Evolutionary conservation across 2,113 vertebrate species (phyloP).

Genomic region (Poeciliopsis retropinna): DNA sequence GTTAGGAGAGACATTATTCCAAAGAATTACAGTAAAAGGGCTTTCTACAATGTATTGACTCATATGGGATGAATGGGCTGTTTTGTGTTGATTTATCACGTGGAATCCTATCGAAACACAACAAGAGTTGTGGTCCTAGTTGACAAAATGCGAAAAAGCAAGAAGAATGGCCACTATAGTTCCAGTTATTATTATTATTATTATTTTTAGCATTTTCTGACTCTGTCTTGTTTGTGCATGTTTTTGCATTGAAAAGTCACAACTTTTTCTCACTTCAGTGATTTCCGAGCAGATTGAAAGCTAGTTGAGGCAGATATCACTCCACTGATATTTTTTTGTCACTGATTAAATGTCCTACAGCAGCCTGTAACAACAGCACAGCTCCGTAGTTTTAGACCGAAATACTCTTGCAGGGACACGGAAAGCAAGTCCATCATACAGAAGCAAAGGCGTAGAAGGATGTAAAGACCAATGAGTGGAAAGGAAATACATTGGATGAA

Average conservation of each 20-base stretch:
- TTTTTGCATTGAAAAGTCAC: background rate
- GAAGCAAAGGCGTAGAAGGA: conserved; percentile 1
- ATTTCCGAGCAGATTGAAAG: background rate
- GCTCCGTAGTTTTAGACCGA: conserved; percentile 30
- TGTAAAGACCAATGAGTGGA: conserved; percentile 6
- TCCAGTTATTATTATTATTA: no score
- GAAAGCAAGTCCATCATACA: conserved; percentile 10
- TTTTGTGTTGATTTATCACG: no score
- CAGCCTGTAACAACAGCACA: conserved; percentile 16
- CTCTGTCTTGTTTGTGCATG: background rate
- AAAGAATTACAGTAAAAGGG: no score
- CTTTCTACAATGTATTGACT: no score
- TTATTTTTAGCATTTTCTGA: background rate
- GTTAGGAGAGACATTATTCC: no score
- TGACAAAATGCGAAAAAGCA: no score
- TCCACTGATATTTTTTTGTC: conserved; percentile 27
- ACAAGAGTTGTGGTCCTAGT: no score
- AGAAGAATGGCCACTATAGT: no score
- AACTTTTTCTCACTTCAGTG: background rate
- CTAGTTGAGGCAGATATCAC: background rate
- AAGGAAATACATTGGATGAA: background rate
- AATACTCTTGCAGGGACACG: conserved; percentile 24
- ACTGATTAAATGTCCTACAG: conserved; percentile 38
- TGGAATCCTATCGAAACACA: no score
- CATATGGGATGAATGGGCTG: no score